Evolutionary conservation across 2,888 invertebrate species (phyloP).

Genomic region (Listrodromus nycthemerus): DNA sequence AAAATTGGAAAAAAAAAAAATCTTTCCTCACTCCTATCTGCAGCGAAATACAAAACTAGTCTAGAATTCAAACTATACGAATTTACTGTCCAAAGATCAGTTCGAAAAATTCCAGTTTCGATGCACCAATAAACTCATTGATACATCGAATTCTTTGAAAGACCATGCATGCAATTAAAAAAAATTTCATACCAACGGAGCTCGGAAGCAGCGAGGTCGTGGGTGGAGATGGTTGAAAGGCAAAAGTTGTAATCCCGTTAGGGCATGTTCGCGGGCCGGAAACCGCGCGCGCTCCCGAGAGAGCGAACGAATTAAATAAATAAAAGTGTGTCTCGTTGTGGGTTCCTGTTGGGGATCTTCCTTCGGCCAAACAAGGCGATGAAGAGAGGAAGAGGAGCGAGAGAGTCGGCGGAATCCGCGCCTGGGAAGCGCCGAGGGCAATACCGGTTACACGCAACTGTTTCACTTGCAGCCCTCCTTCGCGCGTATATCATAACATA

Average conservation of each 20-base stretch:
- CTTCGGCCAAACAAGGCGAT: neutral
- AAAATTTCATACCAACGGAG: slow-evolving; percentile 12
- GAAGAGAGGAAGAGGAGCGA: slow-evolving; percentile 16
- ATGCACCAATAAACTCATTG: neutral
- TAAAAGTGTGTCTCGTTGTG: slow-evolving; percentile 71
- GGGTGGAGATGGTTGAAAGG: slow-evolving; percentile 36
- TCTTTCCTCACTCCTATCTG: no score
- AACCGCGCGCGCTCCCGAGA: slow-evolving; percentile 63
- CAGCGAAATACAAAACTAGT: neutral
- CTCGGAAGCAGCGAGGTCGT: slow-evolving; percentile 17
- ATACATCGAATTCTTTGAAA: neutral
- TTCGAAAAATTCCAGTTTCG: neutral
- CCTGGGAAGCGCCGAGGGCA: slow-evolving; percentile 72
- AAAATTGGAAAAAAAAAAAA: no score
- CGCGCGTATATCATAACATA: slow-evolving; percentile 49
- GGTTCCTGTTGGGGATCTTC: slow-evolving; percentile 50
- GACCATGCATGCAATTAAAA: neutral
- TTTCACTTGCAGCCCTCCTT: slow-evolving; percentile 59
- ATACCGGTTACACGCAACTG: slow-evolving; percentile 74
- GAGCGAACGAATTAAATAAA: slow-evolving; percentile 69
- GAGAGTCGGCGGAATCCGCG: slow-evolving; percentile 36
- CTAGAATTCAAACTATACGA: neutral
- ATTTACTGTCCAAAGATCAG: neutral
- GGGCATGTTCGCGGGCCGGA: slow-evolving; percentile 64
- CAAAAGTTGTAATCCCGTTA: slow-evolving; percentile 67